These are phyloP conservation scores for Ericerus pela DNA, from an alignment of 1,140 invertebrate species.

Conservation along the genomic window DNA sequence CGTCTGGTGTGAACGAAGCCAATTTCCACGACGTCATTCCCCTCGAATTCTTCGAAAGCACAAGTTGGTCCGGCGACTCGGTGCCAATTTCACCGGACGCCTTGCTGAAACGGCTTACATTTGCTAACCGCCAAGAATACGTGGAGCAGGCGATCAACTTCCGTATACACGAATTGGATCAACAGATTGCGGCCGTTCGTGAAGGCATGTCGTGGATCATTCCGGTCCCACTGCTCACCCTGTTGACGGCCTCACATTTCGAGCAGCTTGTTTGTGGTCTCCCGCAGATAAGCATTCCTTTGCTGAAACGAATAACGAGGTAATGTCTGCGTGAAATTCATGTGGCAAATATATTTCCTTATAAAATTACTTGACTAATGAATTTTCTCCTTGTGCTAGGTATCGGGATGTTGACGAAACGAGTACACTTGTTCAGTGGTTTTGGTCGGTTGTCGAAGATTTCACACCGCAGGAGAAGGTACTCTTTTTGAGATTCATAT, in stretches of 20 bases:
- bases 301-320: slow-evolving; percentile 48
- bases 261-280: slow-evolving; percentile 52
- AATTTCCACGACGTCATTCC: slow-evolving; percentile 52
- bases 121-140: slow-evolving; percentile 44
- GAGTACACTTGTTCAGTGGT: slow-evolving; percentile 43
- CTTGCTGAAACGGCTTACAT: slow-evolving; percentile 41
- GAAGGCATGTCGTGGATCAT: slow-evolving; percentile 52
- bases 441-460: slow-evolving; percentile 46
- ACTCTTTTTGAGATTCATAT: slow-evolving; percentile 53
- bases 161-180: slow-evolving; percentile 47
- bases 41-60: slow-evolving; percentile 47
- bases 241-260: slow-evolving; percentile 42
- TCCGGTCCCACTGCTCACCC: slow-evolving; percentile 44
- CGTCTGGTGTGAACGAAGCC: slow-evolving; percentile 40
- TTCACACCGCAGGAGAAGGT: slow-evolving; percentile 49
- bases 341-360: too few species aligned
- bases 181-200: slow-evolving; percentile 42
- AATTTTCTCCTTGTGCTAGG: slow-evolving; percentile 28
- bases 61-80: slow-evolving; percentile 41
- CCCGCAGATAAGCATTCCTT: slow-evolving; percentile 43
- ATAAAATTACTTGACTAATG: too few species aligned
- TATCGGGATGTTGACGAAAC: slow-evolving; percentile 49
- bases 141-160: slow-evolving; percentile 43
- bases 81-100: slow-evolving; percentile 46
- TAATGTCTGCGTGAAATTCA: too few species aligned